Evolutionary conservation across 2,797 vertebrate species (phyloP).

Genomic region (Carcharodon carcharias): DNA sequence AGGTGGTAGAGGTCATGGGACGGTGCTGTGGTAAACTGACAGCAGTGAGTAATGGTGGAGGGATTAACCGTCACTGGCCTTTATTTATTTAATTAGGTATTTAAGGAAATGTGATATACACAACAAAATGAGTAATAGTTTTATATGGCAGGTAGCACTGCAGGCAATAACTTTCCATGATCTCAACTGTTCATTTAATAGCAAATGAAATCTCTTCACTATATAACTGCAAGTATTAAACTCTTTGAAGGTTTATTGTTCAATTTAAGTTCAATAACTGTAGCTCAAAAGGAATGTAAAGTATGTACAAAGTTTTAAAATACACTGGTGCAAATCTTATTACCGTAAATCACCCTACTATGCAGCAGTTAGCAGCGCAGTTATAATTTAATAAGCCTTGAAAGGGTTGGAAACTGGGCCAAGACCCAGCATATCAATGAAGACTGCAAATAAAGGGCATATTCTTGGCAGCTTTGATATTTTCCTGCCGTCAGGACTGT

Average conservation of each 20-base stretch:
- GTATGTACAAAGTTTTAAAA: not conserved
- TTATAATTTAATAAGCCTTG: not conserved
- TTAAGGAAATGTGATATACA: not conserved
- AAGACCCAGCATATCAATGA: not conserved
- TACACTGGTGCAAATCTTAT: not conserved
- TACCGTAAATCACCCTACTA: not conserved
- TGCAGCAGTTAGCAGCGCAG: not conserved
- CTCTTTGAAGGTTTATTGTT: not conserved
- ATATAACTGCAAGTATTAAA: not conserved
- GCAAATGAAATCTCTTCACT: not conserved
- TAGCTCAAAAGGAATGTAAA: not conserved
- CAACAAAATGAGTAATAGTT: not conserved
- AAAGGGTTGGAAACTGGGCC: not conserved
- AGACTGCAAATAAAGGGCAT: too few species aligned
- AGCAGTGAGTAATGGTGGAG: not conserved
- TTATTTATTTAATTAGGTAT: not conserved
- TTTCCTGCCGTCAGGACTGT: not conserved
- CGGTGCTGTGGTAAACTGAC: not conserved
- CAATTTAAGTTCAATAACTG: constrained; percentile 4
- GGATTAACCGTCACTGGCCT: not conserved
- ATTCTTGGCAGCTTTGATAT: not conserved
- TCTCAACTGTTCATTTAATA: not conserved
- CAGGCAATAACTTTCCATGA: not conserved
- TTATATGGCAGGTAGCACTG: not conserved
- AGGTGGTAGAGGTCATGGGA: too few species aligned